Evolutionary conservation across 2,888 invertebrate genomes (phyloP), one percentile per base, ranked within the genome.

Genomic region (Silvanus unidentatus): DNA sequence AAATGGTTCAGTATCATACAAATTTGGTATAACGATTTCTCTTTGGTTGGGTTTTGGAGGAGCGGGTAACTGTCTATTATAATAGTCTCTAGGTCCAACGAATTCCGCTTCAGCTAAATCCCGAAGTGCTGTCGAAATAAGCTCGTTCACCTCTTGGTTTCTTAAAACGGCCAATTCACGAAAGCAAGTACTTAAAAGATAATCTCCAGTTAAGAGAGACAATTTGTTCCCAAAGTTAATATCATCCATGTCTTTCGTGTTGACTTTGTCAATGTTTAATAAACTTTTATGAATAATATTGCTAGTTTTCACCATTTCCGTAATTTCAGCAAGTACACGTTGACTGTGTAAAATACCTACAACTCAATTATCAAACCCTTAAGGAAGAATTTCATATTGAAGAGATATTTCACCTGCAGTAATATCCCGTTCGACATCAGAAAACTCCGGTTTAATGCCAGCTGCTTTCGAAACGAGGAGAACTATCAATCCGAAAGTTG

Each of bases 171-270:
- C 92, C 46, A 95, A 74, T 63, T 90, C 91, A 0, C 84, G 81
- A 65, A 88, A 90, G 46, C 92, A 91, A 65, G 86, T 92, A n/a
- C 88, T 89, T 11, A 96, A 75, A 40, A 96, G 74, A 63, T 92
- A 95, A 71, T 96, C 96, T 14, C 71, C 96, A 62, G 89, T 88
- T 9, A 96, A 77, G 16, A 95, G 75, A 0, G 94, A 91, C 60
- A 96, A 88, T 76, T 95, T 95, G 72, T 96, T 96, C 4, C 95
- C 95, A 71, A 91, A 92, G 60, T 88, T 84, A 82, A 94, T 85
- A 65, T 92, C 90, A 48, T 77, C 70, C 2, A 73, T 74, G 12
- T 73, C 66, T 42, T 75, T 73, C 0, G 74, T 73, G 30, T 73
- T 65, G 1, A 54, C 40, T 3, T 77, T 74, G 56, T 82, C 80